Evolutionary conservation across 1,140 invertebrate genomes (phyloP).

Genomic region (Drosophila mayri): DNA sequence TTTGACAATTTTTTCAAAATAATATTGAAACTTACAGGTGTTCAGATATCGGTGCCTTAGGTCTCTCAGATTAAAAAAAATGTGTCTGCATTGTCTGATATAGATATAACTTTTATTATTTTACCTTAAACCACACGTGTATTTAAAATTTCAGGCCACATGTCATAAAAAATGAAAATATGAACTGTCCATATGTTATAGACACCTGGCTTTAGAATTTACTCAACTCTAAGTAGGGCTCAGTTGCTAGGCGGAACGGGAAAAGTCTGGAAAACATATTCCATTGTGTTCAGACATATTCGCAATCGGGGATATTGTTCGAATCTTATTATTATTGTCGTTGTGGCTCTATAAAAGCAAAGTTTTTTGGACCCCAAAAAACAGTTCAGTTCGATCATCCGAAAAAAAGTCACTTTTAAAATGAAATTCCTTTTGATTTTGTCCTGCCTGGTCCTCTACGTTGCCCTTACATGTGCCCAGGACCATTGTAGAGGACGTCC

Average conservation of each 20-base stretch:
- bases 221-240: neutral
- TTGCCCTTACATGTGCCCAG: slow-evolving; percentile 9
- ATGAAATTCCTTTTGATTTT: slow-evolving; percentile 27
- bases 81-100: too few relatives aligned
- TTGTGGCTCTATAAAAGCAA: slow-evolving; percentile 10
- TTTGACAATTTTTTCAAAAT: slow-evolving; percentile 13
- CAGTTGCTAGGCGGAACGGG: neutral
- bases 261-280: neutral
- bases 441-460: slow-evolving; percentile 8
- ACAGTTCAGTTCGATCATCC: neutral
- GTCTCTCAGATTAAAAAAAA: too few relatives aligned
- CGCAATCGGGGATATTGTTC: neutral
- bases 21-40: too few relatives aligned
- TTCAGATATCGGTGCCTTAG: too few relatives aligned
- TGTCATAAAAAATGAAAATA: neutral
- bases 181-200: neutral
- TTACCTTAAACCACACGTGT: neutral
- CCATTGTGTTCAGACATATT: neutral
- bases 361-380: neutral
- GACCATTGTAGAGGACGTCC: slow-evolving; percentile 1
- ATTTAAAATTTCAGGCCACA: neutral
- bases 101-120: neutral
- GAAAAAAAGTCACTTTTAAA: neutral
- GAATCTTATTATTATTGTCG: neutral
- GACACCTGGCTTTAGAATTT: neutral